Conservation (phyloP, 92 coral and sea anemone genomes). For the Zoanthus gigantus region DNA sequence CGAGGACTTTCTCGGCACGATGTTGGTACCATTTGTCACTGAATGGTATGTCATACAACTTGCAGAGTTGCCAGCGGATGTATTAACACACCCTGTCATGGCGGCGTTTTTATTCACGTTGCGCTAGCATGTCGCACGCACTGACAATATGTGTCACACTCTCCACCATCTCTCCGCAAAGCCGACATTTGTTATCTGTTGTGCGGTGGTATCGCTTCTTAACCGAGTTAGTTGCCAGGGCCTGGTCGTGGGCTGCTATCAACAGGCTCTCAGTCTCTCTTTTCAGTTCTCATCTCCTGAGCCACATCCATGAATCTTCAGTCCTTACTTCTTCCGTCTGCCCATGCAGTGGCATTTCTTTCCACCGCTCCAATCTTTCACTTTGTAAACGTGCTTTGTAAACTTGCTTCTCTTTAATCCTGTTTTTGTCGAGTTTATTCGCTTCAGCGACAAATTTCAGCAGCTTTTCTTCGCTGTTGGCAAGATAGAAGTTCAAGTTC, state of each 20-base stretch:
- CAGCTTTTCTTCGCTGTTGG: no score
- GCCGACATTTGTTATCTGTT: constrained; percentile 44
- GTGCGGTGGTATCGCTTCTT: not conserved
- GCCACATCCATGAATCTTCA: no score
- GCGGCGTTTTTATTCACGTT: constrained; percentile 8
- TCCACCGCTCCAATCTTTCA: no score
- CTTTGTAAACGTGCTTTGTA: no score
- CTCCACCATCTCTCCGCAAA: constrained; percentile 54
- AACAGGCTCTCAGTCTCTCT: constrained; percentile 31
- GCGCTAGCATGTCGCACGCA: constrained; percentile 32
- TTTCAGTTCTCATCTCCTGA: not conserved
- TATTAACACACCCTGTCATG: constrained; percentile 37
- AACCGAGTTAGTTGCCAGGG: constrained; percentile 50
- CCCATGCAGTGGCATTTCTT: no score
- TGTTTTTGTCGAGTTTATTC: no score
- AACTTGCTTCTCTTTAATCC: no score
- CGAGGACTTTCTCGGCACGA: constrained; percentile 15
- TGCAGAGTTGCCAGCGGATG: constrained; percentile 36
- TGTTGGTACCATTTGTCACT: constrained; percentile 24
- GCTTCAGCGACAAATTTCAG: no score
- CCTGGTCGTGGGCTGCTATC: constrained; percentile 28
- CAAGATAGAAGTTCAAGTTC: no score
- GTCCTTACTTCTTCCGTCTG: no score
- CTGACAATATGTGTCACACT: constrained; percentile 51
- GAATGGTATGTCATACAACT: constrained; percentile 17